phyloP scores from a whole-genome alignment of 2,113 vertebrate species.

The Salminus brasiliensis region DNA sequence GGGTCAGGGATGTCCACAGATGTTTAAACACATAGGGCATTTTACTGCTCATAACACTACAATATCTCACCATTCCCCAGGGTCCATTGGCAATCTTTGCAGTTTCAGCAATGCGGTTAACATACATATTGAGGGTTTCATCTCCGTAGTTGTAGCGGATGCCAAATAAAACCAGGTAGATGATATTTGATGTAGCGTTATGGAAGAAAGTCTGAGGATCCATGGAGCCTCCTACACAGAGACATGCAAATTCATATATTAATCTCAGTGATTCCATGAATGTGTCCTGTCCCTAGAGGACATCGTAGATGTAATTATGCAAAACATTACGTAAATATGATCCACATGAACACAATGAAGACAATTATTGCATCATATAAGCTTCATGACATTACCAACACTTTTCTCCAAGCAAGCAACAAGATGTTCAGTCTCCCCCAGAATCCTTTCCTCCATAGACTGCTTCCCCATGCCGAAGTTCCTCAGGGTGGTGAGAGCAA shows the following conservation, averaged over 20 bases:
- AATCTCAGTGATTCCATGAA: too few relatives aligned
- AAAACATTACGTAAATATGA: too few relatives aligned
- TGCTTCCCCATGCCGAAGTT: constrained; percentile 83
- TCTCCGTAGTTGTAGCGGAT: constrained; percentile 68
- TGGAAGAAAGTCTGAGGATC: constrained; percentile 64
- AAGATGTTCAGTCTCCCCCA: constrained; percentile 65
- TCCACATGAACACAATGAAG: too few relatives aligned
- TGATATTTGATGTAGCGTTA: constrained; percentile 69
- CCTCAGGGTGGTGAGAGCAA: constrained; percentile 72
- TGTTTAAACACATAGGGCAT: too few relatives aligned
- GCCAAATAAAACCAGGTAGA: constrained; percentile 71
- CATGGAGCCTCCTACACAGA: constrained; percentile 27
- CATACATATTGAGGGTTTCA: constrained; percentile 57
- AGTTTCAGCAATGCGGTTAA: constrained; percentile 33
- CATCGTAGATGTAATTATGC: too few relatives aligned
- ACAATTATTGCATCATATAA: too few relatives aligned
- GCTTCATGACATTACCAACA: too few relatives aligned
- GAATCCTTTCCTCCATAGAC: constrained; percentile 76
- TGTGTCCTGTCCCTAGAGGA: too few relatives aligned
- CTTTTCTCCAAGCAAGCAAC: constrained; percentile 43
- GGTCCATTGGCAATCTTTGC: constrained; percentile 52
- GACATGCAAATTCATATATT: background rate
- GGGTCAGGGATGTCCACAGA: too few relatives aligned
- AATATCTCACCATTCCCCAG: constrained; percentile 52
- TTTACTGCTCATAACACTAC: too few relatives aligned